Evolutionary conservation across 2,797 vertebrate species (phyloP).

Genomic region (Myotis planiceps): DNA sequence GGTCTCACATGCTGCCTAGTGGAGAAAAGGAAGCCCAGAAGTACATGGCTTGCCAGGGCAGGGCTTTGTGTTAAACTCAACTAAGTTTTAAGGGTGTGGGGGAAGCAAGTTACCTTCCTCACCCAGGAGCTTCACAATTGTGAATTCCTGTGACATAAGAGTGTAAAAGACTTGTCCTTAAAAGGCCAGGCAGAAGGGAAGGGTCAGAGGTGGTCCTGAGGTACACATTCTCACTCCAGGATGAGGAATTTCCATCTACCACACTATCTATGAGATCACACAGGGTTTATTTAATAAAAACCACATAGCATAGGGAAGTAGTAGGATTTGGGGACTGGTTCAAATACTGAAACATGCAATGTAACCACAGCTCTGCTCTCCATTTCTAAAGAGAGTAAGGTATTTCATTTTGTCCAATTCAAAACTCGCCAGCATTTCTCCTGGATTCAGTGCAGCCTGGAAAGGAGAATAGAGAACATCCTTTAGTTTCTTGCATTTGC

Average conservation of each 20-base stretch:
- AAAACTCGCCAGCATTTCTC: background rate
- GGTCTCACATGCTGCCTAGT: rapidly evolving
- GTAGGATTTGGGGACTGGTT: background rate
- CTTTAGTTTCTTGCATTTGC: background rate
- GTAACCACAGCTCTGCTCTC: background rate
- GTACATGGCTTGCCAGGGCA: background rate
- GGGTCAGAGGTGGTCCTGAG: background rate
- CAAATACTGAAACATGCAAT: background rate
- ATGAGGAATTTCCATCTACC: rapidly evolving
- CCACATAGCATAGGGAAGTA: background rate
- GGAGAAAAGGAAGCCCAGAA: background rate
- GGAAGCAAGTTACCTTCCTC: background rate
- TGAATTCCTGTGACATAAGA: background rate
- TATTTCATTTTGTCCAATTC: background rate
- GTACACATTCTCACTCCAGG: background rate
- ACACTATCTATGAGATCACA: background rate
- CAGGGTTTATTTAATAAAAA: background rate
- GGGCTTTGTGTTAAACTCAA: background rate
- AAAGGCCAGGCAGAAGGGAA: background rate
- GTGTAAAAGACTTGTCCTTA: background rate
- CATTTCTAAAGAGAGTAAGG: background rate
- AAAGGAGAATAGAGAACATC: background rate
- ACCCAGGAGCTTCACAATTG: background rate
- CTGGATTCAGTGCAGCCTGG: background rate
- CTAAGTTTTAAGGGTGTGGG: background rate